Conservation (phyloP, 2,113 vertebrate genomes). For the Ranitomeya variabilis region DNA sequence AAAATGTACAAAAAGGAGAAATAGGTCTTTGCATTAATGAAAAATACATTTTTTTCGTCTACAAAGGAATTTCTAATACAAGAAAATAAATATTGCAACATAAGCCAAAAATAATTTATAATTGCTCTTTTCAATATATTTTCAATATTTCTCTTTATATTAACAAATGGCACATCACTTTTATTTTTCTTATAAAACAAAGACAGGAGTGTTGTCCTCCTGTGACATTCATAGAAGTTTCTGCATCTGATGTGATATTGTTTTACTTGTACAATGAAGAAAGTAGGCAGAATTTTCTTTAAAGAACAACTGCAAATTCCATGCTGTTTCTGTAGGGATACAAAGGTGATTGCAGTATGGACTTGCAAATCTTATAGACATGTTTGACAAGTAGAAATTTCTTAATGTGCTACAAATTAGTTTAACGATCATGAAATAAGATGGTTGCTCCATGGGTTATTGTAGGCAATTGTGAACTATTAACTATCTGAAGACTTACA, state of each 20-base stretch:
- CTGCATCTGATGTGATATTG: slow-evolving; percentile 77
- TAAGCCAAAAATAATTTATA: slow-evolving; percentile 99
- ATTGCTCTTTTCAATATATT: slow-evolving; percentile 99
- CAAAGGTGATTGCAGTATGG: neutral
- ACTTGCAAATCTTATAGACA: neutral
- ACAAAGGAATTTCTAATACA: slow-evolving; percentile 99
- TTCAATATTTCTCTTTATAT: slow-evolving; percentile 99
- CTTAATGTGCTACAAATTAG: neutral
- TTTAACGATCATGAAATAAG: neutral
- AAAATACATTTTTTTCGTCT: slow-evolving; percentile 95
- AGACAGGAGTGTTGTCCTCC: slow-evolving; percentile 89
- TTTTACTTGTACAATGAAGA: slow-evolving; percentile 69
- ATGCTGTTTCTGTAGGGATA: neutral
- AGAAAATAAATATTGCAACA: slow-evolving; percentile 99
- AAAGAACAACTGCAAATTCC: slow-evolving; percentile 69
- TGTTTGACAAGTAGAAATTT: neutral
- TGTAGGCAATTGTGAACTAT: neutral
- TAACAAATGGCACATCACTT: slow-evolving; percentile 99
- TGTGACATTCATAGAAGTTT: slow-evolving; percentile 94
- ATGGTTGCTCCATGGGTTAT: neutral
- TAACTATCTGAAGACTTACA: neutral
- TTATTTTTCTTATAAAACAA: slow-evolving; percentile 93
- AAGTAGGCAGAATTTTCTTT: slow-evolving; percentile 64
- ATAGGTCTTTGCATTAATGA: slow-evolving; percentile 99
- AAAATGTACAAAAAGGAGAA: slow-evolving; percentile 99